These are phyloP conservation scores for Leptinotarsa rubiginosa DNA, from an alignment of 2,888 invertebrate genomes.

Conservation along the genomic window DNA sequence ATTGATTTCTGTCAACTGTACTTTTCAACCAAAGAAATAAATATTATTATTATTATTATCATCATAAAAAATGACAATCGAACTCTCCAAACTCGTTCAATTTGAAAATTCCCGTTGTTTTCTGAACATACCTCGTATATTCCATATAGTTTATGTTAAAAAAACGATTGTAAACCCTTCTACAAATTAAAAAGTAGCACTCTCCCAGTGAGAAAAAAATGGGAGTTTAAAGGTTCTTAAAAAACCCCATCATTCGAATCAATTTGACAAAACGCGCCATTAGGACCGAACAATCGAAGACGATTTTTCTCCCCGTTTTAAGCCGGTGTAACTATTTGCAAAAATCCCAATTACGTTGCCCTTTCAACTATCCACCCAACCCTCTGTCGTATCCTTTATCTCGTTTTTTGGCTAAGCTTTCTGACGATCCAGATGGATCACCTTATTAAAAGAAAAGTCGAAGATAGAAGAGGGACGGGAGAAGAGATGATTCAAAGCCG, in stretches of 20 bases:
- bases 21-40: too few relatives aligned
- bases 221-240: too few relatives aligned
- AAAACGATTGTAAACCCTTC: not conserved
- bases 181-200: too few relatives aligned
- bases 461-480: slow-evolving; percentile 11
- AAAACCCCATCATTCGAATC: not conserved
- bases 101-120: too few relatives aligned
- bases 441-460: slow-evolving; percentile 34
- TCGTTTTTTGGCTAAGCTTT: slow-evolving; percentile 25
- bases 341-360: slow-evolving; percentile 25
- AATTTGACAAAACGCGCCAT: not conserved
- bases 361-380: not conserved
- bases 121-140: too few relatives aligned
- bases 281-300: slow-evolving; percentile 12
- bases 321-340: slow-evolving; percentile 24
- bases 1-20: too few relatives aligned
- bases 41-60: too few relatives aligned
- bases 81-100: too few relatives aligned
- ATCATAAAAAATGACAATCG: too few relatives aligned
- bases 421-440: slow-evolving; percentile 35
- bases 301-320: slow-evolving; percentile 5
- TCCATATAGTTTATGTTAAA: too few relatives aligned
- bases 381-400: not conserved
- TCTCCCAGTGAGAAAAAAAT: too few relatives aligned
- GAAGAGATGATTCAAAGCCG: slow-evolving; percentile 26